These are phyloP conservation scores for Triops longicaudatus DNA, from an alignment of 1,140 invertebrate genomes.

Conservation along the genomic window DNA sequence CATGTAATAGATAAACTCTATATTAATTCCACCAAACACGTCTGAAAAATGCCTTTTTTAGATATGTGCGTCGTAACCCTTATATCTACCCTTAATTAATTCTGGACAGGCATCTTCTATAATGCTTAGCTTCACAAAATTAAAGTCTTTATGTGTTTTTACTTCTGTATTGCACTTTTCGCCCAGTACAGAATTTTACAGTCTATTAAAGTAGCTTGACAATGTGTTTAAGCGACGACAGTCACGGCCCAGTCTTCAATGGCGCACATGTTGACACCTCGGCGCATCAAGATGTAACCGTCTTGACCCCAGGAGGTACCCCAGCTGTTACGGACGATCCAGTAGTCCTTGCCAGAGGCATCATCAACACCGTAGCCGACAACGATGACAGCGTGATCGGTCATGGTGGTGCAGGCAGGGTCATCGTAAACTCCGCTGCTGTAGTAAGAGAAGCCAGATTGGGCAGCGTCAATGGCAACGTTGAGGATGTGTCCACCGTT, in stretches of 20 bases:
- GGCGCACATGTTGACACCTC: conserved; percentile 40
- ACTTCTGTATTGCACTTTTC: too few relatives aligned
- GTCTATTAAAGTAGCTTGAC: too few relatives aligned
- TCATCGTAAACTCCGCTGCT: conserved; percentile 16
- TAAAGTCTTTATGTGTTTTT: too few relatives aligned
- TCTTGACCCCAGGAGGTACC: conserved; percentile 44
- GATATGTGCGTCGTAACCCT: too few relatives aligned
- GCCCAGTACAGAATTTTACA: too few relatives aligned
- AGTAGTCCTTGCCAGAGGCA: conserved; percentile 40
- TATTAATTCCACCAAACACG: too few relatives aligned
- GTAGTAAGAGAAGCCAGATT: conserved; percentile 21
- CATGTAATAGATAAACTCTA: too few relatives aligned
- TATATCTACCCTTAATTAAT: too few relatives aligned
- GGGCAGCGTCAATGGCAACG: conserved; percentile 44
- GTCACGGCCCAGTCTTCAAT: conserved; percentile 24
- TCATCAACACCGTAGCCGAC: conserved; percentile 43
- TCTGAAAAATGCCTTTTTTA: too few relatives aligned
- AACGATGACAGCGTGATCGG: conserved; percentile 45
- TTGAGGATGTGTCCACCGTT: conserved; percentile 46
- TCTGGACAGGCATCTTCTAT: neutral
- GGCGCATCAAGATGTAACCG: conserved; percentile 47
- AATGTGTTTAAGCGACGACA: conserved; percentile 18
- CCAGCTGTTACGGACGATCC: conserved; percentile 51
- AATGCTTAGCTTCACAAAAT: too few relatives aligned
- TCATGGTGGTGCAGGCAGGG: conserved; percentile 13